phyloP scores from a whole-genome alignment of 2,113 vertebrate species.

The Erythrolamprus reginae region DNA sequence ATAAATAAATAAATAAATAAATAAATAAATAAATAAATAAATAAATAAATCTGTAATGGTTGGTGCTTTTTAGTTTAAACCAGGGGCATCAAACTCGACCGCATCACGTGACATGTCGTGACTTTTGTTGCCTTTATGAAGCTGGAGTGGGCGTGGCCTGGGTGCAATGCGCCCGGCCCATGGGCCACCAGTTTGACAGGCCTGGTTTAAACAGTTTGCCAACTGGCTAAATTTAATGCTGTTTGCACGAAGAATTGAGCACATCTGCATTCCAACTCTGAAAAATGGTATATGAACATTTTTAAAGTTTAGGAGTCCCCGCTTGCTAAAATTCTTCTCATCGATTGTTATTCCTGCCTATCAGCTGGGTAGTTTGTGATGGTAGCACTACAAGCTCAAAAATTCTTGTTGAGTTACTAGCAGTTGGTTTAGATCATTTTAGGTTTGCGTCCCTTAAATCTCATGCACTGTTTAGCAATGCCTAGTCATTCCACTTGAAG shows the following conservation, averaged over 20 bases:
- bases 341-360: not conserved
- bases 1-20: too few species aligned
- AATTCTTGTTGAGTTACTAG: not conserved
- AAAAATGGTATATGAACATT: not conserved
- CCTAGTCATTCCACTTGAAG: not conserved
- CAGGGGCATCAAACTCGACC: too few species aligned
- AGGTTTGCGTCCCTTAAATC: not conserved
- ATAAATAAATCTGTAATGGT: too few species aligned
- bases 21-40: too few species aligned
- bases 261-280: not conserved
- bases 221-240: not conserved
- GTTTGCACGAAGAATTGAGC: not conserved
- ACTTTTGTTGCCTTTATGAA: too few species aligned
- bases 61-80: not conserved
- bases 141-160: too few species aligned
- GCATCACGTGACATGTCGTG: too few species aligned
- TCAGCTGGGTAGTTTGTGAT: not conserved
- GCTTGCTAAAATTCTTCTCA: not conserved
- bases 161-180: rapidly evolving
- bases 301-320: not conserved
- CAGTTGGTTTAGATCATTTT: not conserved
- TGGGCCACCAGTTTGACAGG: too few species aligned
- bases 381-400: not conserved
- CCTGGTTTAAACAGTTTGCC: not conserved
- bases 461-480: not conserved